These are phyloP conservation scores for Champsocephalus esox DNA, from an alignment of 2,797 vertebrate genomes.

Conservation along the genomic window DNA sequence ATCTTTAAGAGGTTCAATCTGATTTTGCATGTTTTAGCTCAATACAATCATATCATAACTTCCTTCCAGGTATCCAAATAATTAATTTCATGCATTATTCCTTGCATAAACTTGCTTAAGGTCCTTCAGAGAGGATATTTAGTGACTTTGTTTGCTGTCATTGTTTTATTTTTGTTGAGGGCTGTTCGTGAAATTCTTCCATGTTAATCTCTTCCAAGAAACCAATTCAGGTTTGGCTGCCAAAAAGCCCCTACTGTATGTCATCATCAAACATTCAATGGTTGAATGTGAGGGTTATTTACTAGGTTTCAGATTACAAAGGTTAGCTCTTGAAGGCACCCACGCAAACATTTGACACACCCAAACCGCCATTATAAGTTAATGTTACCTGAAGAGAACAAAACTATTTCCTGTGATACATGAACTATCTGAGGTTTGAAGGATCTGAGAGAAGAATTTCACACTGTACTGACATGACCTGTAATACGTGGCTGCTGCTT, in stretches of 20 bases:
- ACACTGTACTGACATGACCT: background rate
- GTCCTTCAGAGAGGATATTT: background rate
- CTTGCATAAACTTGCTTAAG: conserved; percentile 10
- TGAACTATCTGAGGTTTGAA: conserved; percentile 4
- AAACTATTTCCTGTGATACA: conserved; percentile 22
- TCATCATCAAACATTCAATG: background rate
- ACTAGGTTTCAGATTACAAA: conserved; percentile 3
- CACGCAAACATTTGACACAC: background rate
- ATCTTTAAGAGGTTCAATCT: background rate
- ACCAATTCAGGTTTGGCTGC: conserved; percentile 4
- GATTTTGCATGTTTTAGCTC: background rate
- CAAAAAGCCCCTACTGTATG: background rate
- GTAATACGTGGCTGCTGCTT: background rate
- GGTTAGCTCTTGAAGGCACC: background rate
- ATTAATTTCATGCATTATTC: background rate
- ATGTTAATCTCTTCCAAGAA: conserved; percentile 16
- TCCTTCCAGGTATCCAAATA: background rate
- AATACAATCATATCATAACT: background rate
- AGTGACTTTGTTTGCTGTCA: conserved; percentile 1
- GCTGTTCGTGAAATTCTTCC: conserved; percentile 19
- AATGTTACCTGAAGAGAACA: background rate
- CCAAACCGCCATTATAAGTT: background rate
- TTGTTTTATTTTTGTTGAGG: background rate
- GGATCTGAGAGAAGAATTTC: conserved; percentile 1
- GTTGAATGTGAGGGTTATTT: background rate